Conservation (phyloP, 2,113 vertebrate species). For the Anolis sagrei region DNA sequence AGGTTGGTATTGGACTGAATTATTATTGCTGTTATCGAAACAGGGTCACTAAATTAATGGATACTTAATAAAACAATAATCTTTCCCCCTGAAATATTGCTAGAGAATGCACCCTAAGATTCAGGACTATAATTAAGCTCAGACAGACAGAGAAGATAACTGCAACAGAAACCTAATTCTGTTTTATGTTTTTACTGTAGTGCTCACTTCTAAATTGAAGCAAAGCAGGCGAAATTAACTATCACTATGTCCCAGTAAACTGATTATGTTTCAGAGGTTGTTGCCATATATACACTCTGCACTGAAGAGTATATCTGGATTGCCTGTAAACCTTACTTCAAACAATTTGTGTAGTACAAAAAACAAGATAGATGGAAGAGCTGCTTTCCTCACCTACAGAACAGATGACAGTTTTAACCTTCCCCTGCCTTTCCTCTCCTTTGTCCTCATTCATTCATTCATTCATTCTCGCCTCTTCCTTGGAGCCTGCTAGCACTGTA, state of each 20-base stretch:
- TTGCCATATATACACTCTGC: neutral
- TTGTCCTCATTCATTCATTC: constrained; percentile 24
- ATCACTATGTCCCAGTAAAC: neutral
- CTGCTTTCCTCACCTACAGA: rapidly evolving
- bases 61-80: neutral
- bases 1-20: neutral
- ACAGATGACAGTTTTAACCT: constrained; percentile 41
- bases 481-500: constrained; percentile 8
- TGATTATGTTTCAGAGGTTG: neutral
- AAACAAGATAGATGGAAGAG: neutral
- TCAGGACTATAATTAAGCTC: neutral
- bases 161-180: neutral
- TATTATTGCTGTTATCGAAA: no score
- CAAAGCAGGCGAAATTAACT: neutral
- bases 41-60: no score
- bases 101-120: neutral
- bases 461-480: constrained; percentile 6
- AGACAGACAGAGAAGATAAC: neutral
- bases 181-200: neutral
- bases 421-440: constrained; percentile 17
- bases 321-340: neutral
- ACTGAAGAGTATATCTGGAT: neutral
- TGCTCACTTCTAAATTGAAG: neutral
- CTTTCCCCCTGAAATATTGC: neutral
- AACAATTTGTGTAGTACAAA: neutral